Evolutionary conservation across 2,797 vertebrate species (phyloP).

Genomic region (Notamacropus eugenii): DNA sequence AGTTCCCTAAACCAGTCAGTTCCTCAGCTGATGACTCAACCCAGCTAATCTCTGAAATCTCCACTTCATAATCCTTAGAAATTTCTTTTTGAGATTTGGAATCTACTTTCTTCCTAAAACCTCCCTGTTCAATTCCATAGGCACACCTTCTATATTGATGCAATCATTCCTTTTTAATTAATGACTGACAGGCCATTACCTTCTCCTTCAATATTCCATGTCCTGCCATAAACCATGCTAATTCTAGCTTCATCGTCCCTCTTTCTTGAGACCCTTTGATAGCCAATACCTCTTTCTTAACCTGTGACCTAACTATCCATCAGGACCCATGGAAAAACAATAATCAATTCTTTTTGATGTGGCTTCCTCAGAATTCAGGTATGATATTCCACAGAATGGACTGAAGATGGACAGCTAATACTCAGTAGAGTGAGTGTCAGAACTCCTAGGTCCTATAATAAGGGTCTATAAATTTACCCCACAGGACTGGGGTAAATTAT

Average conservation of each 20-base stretch:
- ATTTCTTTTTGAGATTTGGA: background rate
- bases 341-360: background rate
- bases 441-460: background rate
- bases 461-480: too few species aligned
- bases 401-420: background rate
- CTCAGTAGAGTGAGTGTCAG: background rate
- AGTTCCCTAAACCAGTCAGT: background rate
- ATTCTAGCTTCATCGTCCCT: background rate
- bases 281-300: background rate
- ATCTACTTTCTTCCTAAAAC: background rate
- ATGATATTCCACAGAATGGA: background rate
- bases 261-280: background rate
- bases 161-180: background rate
- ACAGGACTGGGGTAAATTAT: background rate
- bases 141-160: rapidly evolving
- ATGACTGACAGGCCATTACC: background rate
- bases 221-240: background rate
- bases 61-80: background rate
- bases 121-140: background rate
- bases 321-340: background rate
- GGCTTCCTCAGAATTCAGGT: background rate
- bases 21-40: background rate
- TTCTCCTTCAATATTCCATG: background rate
- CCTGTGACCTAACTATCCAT: background rate
- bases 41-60: slow-evolving; percentile 15